A percentile compares a stretch with the other conserved stretches of the same genome.
phyloP scores from a whole-genome alignment of 2,113 vertebrate species.

The Gymnogyps californianus region DNA sequence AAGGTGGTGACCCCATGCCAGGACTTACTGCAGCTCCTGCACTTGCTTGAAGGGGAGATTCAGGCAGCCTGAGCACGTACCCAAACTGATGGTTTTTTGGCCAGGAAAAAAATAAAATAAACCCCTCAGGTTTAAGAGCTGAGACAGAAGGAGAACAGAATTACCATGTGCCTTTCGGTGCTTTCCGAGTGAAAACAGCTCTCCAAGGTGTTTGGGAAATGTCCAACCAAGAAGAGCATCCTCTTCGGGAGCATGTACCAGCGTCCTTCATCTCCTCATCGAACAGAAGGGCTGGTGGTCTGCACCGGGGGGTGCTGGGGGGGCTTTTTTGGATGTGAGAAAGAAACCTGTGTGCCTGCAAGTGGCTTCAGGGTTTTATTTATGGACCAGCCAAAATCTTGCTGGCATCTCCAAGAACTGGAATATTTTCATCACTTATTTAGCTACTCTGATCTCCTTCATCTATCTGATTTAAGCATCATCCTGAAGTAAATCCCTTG shows the following conservation, averaged over 20 bases:
- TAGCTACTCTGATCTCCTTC: background rate
- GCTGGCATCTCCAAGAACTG: background rate
- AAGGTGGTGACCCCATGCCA: background rate
- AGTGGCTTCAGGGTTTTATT: background rate
- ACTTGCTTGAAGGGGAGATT: background rate
- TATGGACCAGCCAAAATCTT: background rate
- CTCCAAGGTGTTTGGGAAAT: background rate
- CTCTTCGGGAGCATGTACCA: accelerated
- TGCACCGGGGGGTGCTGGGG: no score
- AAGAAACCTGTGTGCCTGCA: background rate
- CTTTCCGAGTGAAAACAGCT: background rate
- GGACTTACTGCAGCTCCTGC: background rate
- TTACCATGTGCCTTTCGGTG: accelerated
- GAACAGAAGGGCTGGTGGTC: background rate
- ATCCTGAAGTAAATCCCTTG: background rate
- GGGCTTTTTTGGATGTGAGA: background rate
- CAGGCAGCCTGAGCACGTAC: background rate
- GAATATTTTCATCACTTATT: background rate
- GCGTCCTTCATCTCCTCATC: background rate
- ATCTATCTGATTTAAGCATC: background rate
- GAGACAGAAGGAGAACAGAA: background rate
- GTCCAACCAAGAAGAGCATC: background rate
- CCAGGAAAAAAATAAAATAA: background rate
- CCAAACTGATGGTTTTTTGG: background rate
- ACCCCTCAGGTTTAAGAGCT: background rate